Percentiles rank a stretch among this genome's conserved stretches.
Evolutionary conservation across 2,113 vertebrate genomes (phyloP).

Genomic region (Herpetotheres cachinnans): DNA sequence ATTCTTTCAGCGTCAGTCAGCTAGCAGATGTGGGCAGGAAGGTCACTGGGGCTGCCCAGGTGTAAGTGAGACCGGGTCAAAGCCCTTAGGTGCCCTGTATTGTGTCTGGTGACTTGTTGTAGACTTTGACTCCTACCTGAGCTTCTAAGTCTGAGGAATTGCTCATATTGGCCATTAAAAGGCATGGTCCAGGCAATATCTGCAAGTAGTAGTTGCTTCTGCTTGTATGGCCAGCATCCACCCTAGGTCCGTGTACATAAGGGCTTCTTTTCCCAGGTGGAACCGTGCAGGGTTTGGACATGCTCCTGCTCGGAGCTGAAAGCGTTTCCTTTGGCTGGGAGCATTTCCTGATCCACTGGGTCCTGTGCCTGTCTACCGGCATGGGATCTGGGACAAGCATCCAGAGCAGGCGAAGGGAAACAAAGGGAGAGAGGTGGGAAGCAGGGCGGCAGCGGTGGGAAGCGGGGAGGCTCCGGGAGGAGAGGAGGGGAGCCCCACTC

Average conservation of each 20-base stretch:
- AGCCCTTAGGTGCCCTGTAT: accelerated
- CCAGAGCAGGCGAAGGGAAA: background rate
- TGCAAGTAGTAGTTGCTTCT: background rate
- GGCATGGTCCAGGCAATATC: background rate
- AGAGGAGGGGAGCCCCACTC: background rate
- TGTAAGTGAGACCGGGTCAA: background rate
- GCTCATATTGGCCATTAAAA: background rate
- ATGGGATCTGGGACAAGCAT: background rate
- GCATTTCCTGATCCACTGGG: background rate
- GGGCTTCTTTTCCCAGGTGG: background rate
- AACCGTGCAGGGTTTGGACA: background rate
- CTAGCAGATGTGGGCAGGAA: background rate
- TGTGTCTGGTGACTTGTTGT: background rate
- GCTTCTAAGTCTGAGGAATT: background rate
- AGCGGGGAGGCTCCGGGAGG: background rate
- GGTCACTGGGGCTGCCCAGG: background rate
- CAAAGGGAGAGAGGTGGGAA: background rate
- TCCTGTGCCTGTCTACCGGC: background rate
- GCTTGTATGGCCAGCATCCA: background rate
- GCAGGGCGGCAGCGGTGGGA: accelerated
- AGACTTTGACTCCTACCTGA: background rate
- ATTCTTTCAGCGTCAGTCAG: background rate
- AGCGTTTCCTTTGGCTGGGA: background rate
- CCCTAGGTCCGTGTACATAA: background rate
- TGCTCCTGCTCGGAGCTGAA: background rate